A percentile compares a stretch with the other conserved stretches of the same genome.
Evolutionary conservation across 2,888 invertebrate species (phyloP).

Genomic region (Brachyptera putata): DNA sequence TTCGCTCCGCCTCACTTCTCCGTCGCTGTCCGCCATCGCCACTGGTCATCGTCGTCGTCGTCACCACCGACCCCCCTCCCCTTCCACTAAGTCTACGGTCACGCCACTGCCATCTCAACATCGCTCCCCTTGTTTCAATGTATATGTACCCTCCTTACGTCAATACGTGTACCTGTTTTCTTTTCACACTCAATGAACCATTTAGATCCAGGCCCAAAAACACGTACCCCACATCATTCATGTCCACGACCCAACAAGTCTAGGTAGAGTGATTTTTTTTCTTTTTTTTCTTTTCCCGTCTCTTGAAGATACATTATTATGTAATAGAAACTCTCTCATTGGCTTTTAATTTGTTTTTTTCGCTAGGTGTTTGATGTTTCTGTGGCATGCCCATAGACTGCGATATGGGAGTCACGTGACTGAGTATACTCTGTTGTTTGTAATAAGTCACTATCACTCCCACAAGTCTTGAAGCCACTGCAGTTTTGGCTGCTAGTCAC

Average conservation of each 20-base stretch:
- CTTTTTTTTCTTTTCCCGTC: no score
- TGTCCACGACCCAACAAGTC: not conserved
- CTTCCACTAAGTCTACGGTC: not conserved
- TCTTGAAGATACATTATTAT: no score
- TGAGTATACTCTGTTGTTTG: no score
- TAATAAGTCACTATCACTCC: no score
- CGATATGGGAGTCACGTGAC: no score
- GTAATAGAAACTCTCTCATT: no score
- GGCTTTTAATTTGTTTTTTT: no score
- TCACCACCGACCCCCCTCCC: not conserved
- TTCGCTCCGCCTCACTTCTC: slow-evolving; percentile 5
- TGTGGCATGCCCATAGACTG: no score
- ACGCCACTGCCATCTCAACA: slow-evolving; percentile 10
- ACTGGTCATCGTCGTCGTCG: not conserved
- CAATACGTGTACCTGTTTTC: not conserved
- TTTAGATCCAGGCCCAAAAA: not conserved
- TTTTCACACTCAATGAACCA: not conserved
- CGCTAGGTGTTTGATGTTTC: no score
- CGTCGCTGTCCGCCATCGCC: no score
- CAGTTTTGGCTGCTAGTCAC: not conserved
- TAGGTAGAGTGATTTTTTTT: no score
- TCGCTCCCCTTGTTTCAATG: not conserved
- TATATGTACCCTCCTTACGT: not conserved
- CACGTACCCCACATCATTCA: not conserved
- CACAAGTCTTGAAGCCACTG: not conserved